phyloP scores from a whole-genome alignment of 2,797 vertebrate species.

The Alcedo atthis region DNA sequence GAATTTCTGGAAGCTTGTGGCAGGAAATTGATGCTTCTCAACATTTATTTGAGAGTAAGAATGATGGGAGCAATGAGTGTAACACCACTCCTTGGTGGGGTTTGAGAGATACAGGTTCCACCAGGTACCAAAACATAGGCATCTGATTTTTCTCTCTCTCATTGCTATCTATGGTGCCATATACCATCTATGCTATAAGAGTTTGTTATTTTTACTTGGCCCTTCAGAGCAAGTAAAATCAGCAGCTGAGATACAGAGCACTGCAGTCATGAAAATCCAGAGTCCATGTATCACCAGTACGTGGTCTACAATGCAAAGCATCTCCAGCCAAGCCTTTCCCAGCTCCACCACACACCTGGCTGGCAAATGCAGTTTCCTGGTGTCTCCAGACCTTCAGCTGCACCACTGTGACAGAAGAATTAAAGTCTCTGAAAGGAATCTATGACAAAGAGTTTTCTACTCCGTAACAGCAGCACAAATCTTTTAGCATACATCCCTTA shows the following conservation, averaged over 20 bases:
- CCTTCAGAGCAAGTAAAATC: background rate
- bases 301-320: background rate
- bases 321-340: background rate
- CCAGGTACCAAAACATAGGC: background rate
- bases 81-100: background rate
- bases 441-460: background rate
- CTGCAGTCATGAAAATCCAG: background rate
- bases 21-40: background rate
- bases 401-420: background rate
- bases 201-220: background rate
- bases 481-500: background rate
- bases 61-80: background rate
- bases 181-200: background rate
- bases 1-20: background rate
- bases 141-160: background rate
- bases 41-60: background rate
- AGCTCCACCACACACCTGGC: background rate
- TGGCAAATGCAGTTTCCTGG: accelerated
- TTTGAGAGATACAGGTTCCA: background rate
- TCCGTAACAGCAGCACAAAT: background rate
- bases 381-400: background rate
- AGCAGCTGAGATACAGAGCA: background rate
- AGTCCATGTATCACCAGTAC: too few relatives aligned
- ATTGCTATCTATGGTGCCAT: background rate
- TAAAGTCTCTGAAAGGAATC: background rate